Evolutionary conservation across 1,140 invertebrate genomes (phyloP).

Genomic region (Homarus americanus): DNA sequence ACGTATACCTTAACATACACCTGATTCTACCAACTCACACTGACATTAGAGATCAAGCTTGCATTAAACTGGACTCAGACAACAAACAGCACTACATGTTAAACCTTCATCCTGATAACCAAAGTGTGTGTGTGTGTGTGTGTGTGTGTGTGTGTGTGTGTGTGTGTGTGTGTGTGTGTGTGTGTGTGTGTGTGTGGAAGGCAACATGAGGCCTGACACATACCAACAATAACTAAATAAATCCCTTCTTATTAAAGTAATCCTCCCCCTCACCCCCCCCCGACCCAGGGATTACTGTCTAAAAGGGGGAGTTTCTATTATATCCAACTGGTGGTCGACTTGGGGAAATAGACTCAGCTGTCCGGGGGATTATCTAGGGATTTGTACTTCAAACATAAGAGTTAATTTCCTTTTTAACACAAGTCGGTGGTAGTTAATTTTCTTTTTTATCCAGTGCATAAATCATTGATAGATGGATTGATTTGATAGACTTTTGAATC

Average conservation of each 20-base stretch:
- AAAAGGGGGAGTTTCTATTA: background rate
- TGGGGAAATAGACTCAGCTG: background rate
- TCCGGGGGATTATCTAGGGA: background rate
- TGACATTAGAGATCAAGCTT: no score
- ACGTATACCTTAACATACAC: no score
- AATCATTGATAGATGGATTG: no score
- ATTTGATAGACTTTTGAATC: no score
- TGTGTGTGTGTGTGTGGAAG: no score
- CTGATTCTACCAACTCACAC: no score
- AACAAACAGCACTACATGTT: no score
- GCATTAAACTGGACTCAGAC: no score
- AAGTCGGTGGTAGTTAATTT: no score
- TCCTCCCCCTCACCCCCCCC: background rate
- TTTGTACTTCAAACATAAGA: conserved; percentile 2
- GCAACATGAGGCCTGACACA: background rate
- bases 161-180: background rate
- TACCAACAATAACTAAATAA: background rate
- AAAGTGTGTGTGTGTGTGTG: conserved; percentile 6
- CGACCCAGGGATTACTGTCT: background rate
- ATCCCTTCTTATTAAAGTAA: background rate
- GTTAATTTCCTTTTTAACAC: no score
- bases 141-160: background rate
- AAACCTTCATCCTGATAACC: no score
- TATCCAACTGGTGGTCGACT: background rate
- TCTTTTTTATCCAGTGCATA: no score